These are phyloP conservation scores for Amblyjoppa fuscipennis DNA, from an alignment of 2,888 invertebrate genomes.

Conservation along the genomic window DNA sequence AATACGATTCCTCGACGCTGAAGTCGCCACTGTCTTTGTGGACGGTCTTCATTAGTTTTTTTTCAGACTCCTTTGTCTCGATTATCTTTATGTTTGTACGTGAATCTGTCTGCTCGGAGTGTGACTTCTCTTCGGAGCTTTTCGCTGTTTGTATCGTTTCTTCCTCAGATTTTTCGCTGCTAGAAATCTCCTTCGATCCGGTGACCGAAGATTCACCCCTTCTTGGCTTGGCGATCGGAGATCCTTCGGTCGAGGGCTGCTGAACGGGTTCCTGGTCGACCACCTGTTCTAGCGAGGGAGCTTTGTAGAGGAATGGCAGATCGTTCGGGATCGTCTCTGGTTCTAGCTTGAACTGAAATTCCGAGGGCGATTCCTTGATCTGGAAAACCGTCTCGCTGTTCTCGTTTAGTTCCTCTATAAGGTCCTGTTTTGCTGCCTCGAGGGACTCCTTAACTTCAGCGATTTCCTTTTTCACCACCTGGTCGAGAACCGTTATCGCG, in stretches of 20 bases:
- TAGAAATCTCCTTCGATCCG: constrained; percentile 63
- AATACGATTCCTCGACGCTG: constrained; percentile 43
- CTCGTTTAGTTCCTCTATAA: constrained; percentile 89
- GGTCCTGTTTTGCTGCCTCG: constrained; percentile 90
- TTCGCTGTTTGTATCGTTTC: constrained; percentile 60
- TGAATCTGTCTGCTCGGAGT: constrained; percentile 63
- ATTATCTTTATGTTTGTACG: constrained; percentile 66
- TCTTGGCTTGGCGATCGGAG: constrained; percentile 75
- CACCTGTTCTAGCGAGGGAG: constrained; percentile 82
- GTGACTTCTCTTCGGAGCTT: constrained; percentile 75
- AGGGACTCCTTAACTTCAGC: constrained; percentile 91
- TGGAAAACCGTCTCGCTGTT: constrained; percentile 86
- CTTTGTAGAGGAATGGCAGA: constrained; percentile 85
- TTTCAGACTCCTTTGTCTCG: constrained; percentile 62
- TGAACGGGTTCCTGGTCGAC: constrained; percentile 76
- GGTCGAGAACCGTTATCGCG: constrained; percentile 82
- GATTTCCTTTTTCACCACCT: constrained; percentile 89
- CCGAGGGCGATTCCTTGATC: constrained; percentile 90
- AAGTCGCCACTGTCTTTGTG: constrained; percentile 67
- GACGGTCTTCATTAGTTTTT: constrained; percentile 73
- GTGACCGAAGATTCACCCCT: constrained; percentile 67
- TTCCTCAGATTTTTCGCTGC: neutral
- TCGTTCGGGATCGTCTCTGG: constrained; percentile 88
- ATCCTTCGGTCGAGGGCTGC: constrained; percentile 66
- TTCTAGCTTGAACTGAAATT: constrained; percentile 90